Percentiles rank a stretch among this genome's conserved stretches.
Conservation (phyloP, 2,797 vertebrate species). For the Spinus pinus region DNA sequence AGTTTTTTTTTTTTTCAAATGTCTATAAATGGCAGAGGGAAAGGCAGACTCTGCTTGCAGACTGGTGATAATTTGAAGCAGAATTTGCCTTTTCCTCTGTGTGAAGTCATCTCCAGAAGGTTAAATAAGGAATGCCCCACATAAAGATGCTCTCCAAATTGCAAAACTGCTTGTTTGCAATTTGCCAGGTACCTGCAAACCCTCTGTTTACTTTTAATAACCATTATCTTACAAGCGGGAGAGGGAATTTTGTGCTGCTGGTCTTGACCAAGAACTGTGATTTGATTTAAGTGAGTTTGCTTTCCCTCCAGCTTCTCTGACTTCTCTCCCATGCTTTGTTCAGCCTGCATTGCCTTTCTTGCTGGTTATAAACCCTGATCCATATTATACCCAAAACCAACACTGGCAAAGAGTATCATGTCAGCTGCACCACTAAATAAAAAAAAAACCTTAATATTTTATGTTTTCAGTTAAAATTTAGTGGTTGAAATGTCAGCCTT, state of each 20-base stretch:
- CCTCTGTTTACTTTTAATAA: neutral
- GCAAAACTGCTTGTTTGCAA: neutral
- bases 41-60: neutral
- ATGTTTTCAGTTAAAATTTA: conserved; percentile 24
- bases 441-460: neutral
- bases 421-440: conserved; percentile 9
- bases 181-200: neutral
- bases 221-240: neutral
- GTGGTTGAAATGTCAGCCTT: conserved; percentile 33
- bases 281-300: conserved; percentile 21
- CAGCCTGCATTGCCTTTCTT: neutral
- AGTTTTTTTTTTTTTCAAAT: neutral
- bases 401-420: neutral
- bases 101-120: neutral
- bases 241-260: neutral
- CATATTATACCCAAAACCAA: neutral
- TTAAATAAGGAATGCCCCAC: neutral
- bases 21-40: neutral
- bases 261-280: neutral
- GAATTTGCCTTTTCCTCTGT: neutral
- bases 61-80: rapidly evolving
- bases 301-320: neutral
- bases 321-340: neutral
- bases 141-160: neutral
- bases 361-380: neutral